Evolutionary conservation across 2,797 vertebrate genomes (phyloP), one percentile per base, ranked within the genome.

Genomic region (Clarias laeviceps): DNA sequence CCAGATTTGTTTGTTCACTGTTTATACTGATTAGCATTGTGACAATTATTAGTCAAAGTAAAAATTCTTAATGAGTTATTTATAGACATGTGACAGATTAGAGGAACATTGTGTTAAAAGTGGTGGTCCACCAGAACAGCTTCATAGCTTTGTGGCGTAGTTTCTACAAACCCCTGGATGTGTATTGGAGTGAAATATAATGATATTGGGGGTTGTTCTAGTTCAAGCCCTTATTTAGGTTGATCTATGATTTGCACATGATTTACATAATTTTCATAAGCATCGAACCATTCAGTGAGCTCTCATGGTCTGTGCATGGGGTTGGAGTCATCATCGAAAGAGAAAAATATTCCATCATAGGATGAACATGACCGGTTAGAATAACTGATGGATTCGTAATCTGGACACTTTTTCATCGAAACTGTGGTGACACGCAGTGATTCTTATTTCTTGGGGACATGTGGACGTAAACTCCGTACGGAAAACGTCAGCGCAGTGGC

Each of bases 251-350:
- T n/a, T 54, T 29, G 20, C 54, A 59, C 22, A 77, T 24, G 29
- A 57, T 77, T 74, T 74, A 50, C 70, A 56, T 76, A n/a, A 50
- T 74, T 76, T 77, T 59, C 56, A 34, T 59, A 34, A 29, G 34
- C 74, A 57, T 32, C 54, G 11, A 12, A 32, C 17, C 18, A 57
- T 57, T 77, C 54, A 57, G 54, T 57, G 11, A 1, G 4, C 56
- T 20, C 56, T 59, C 17, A 5, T 22, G 74, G 5, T 20, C 29
- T 15, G 56, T 34, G 50, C 7, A 57, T 20, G 20, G 17, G 18
- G n/a, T 29, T 2, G 20, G 73, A 57, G 29, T 34, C 15, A 56
- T 5, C 70, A 3, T n/a, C 22, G 2, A 18, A 77, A 32, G 2
- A 76, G 0, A 32, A 29, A 32, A 57, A 32, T 32, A 34, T 59